A percentile compares a stretch with the other conserved stretches of the same genome.
These are phyloP conservation scores for Drosophila erecta DNA, from an alignment of 1,140 invertebrate genomes.

Conservation along the genomic window DNA sequence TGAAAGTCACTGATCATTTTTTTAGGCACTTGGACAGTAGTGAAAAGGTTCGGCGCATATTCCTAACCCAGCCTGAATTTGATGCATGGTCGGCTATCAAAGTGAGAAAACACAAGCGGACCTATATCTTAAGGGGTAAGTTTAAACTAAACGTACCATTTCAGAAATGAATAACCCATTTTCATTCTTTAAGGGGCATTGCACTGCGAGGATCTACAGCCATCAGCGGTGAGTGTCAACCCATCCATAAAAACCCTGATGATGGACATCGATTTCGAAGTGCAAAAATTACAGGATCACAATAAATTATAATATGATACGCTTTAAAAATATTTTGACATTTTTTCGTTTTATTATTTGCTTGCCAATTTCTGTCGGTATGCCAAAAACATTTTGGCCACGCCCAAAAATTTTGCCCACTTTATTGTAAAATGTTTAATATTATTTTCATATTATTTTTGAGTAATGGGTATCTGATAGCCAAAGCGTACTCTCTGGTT, in stretches of 20 bases:
- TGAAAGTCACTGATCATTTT: not conserved
- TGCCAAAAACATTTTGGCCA: too few relatives aligned
- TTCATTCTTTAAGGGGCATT: not conserved
- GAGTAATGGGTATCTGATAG: too few relatives aligned
- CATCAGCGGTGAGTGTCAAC: not conserved
- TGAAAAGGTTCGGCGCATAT: not conserved
- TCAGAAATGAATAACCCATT: not conserved
- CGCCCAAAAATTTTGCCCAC: too few relatives aligned
- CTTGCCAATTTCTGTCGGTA: too few relatives aligned
- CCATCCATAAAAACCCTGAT: not conserved
- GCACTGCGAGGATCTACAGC: constrained; percentile 9
- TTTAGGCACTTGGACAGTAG: constrained; percentile 2
- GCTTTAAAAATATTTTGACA: too few relatives aligned
- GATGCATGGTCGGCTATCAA: constrained; percentile 9
- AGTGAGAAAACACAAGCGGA: constrained; percentile 13
- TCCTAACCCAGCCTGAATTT: constrained; percentile 8
- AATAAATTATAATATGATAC: not conserved
- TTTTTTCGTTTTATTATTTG: too few relatives aligned
- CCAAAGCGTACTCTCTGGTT: too few relatives aligned
- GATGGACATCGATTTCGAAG: constrained; percentile 1
- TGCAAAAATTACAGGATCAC: constrained; percentile 2
- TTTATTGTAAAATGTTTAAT: too few relatives aligned
- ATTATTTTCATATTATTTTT: too few relatives aligned
- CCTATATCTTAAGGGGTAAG: constrained; percentile 6
- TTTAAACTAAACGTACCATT: too few relatives aligned